Percentiles rank a stretch among this genome's conserved stretches.
These are phyloP conservation scores for Brachypodius melanocephalos DNA, from an alignment of 2,113 vertebrate species.

Conservation along the genomic window DNA sequence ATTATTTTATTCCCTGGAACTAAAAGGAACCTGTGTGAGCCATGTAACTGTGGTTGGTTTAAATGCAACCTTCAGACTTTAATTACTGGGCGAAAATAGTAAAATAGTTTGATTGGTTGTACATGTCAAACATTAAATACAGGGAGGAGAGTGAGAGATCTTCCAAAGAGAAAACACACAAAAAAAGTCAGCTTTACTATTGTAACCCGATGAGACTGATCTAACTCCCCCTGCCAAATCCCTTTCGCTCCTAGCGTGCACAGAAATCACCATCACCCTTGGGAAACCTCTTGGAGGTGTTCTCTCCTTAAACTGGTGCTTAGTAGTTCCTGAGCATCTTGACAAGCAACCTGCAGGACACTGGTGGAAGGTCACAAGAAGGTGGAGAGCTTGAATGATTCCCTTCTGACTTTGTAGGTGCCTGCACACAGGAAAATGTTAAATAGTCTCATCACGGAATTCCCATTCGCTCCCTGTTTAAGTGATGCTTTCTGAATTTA, in stretches of 20 bases:
- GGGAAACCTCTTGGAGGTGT: background rate
- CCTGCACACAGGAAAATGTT: background rate
- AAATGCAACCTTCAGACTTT: background rate
- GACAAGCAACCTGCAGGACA: background rate
- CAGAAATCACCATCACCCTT: background rate
- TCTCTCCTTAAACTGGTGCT: background rate
- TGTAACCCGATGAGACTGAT: background rate
- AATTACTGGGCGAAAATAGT: background rate
- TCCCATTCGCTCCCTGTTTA: background rate
- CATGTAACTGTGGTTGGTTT: background rate
- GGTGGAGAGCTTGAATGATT: background rate
- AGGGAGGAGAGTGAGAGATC: background rate
- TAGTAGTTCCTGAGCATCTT: background rate
- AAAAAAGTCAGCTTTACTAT: background rate
- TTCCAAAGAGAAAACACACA: background rate
- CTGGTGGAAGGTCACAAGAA: background rate
- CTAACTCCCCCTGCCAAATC: background rate
- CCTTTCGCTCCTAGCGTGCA: accelerated
- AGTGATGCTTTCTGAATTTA: background rate
- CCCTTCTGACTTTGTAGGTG: background rate
- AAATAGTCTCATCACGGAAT: background rate
- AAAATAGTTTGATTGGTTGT: background rate
- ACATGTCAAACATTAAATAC: background rate
- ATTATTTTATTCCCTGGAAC: background rate
- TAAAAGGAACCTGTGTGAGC: background rate